Percentiles rank a stretch among this genome's conserved stretches.
phyloP scores from a whole-genome alignment of 2,888 invertebrate genomes.

The Lottia gigantea region DNA sequence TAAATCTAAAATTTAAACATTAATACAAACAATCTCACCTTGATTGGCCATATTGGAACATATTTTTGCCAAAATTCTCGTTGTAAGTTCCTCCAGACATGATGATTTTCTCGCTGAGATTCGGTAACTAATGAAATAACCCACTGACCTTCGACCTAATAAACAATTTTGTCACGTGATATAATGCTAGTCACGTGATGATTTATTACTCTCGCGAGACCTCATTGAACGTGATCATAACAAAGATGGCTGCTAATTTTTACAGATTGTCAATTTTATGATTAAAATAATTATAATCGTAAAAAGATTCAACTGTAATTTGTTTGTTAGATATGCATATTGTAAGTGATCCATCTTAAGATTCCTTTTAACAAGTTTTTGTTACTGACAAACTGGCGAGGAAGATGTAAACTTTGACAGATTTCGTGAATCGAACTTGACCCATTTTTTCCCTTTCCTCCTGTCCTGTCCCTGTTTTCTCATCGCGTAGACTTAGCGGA shows the following conservation, averaged over 20 bases:
- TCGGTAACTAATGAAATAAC: slow-evolving; percentile 4
- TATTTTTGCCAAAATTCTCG: slow-evolving; percentile 44
- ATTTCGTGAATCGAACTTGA: slow-evolving; percentile 30
- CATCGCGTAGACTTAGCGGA: no score
- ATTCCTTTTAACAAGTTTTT: no score
- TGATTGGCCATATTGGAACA: slow-evolving; percentile 46
- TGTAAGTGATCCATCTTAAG: neutral
- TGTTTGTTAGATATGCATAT: slow-evolving; percentile 13
- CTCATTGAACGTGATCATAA: slow-evolving; percentile 3
- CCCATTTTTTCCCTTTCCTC: neutral
- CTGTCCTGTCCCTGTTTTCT: no score
- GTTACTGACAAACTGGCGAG: no score
- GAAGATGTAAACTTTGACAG: slow-evolving; percentile 27
- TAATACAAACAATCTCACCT: slow-evolving; percentile 31
- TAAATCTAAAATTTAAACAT: no score
- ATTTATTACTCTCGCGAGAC: slow-evolving; percentile 7
- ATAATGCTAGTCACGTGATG: no score
- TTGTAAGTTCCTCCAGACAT: slow-evolving; percentile 30
- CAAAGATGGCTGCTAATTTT: slow-evolving; percentile 8
- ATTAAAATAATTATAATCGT: neutral
- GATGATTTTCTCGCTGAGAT: neutral
- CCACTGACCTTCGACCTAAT: neutral
- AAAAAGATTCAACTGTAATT: no score
- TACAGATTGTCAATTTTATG: neutral
- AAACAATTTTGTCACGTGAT: no score